These are phyloP conservation scores for Ceraclea dissimilis DNA, from an alignment of 2,888 invertebrate species.

Conservation along the genomic window DNA sequence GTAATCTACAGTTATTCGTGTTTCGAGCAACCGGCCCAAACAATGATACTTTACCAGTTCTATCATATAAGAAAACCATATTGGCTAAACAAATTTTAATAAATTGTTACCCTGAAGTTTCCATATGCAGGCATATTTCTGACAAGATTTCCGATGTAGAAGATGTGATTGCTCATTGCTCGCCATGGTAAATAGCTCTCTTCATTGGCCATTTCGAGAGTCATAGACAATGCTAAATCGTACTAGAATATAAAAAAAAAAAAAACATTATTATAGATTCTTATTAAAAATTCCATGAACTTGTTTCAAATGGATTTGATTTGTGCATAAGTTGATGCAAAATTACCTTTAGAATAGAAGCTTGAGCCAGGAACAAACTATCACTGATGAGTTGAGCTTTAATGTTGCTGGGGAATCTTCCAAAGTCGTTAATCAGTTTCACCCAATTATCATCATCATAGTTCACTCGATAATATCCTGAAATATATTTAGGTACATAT, in stretches of 20 bases:
- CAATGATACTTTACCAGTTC: too few species aligned
- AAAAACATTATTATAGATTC: not conserved
- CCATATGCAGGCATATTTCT: constrained; percentile 52
- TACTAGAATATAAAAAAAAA: constrained; percentile 41
- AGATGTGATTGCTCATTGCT: constrained; percentile 49
- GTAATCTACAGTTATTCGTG: too few species aligned
- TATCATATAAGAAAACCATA: too few species aligned
- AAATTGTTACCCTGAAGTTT: constrained; percentile 51
- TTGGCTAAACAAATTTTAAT: too few species aligned
- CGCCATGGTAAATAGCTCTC: constrained; percentile 55
- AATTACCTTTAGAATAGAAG: constrained; percentile 24
- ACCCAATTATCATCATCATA: constrained; percentile 57
- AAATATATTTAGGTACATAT: too few species aligned
- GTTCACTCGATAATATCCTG: constrained; percentile 58
- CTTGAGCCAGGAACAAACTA: constrained; percentile 51
- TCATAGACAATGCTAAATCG: constrained; percentile 47
- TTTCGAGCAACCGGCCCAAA: too few species aligned
- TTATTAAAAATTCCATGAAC: not conserved
- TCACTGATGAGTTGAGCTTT: constrained; percentile 66
- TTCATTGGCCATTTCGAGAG: constrained; percentile 43
- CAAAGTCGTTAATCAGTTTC: constrained; percentile 43
- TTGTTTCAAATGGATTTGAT: too few species aligned
- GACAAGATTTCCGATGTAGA: constrained; percentile 51
- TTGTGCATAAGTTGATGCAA: not conserved
- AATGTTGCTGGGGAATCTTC: constrained; percentile 49